A percentile compares a stretch with the other conserved stretches of the same genome.
These are phyloP conservation scores for Panagrolaimus sp. DNA, from an alignment of 1,140 invertebrate species.

Conservation along the genomic window DNA sequence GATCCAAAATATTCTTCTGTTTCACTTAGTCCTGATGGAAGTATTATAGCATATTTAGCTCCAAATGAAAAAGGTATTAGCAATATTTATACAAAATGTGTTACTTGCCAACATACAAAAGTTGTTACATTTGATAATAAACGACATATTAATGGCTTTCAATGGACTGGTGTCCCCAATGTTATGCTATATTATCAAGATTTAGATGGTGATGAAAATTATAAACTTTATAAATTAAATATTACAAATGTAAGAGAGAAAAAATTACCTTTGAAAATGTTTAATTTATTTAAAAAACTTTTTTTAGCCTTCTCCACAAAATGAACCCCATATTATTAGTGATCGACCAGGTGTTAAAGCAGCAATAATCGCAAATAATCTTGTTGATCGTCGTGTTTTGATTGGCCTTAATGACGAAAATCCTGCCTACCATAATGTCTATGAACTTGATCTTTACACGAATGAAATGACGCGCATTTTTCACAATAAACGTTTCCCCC, in stretches of 20 bases:
- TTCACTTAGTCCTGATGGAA: slow-evolving; percentile 40
- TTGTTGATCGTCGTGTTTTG: slow-evolving; percentile 31
- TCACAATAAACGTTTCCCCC: slow-evolving; percentile 43
- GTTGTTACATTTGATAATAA: slow-evolving; percentile 48
- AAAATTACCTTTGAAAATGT: neutral
- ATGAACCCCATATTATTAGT: slow-evolving; percentile 41
- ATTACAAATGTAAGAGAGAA: slow-evolving; percentile 37
- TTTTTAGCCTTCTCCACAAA: slow-evolving; percentile 46
- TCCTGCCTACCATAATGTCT: slow-evolving; percentile 44
- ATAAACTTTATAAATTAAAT: slow-evolving; percentile 41
- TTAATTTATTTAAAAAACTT: neutral
- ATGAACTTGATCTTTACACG: slow-evolving; percentile 42
- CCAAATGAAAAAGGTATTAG: slow-evolving; percentile 46
- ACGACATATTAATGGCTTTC: slow-evolving; percentile 41
- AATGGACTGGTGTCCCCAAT: slow-evolving; percentile 48
- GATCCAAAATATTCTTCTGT: slow-evolving; percentile 48
- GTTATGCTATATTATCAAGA: slow-evolving; percentile 42
- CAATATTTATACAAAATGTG: slow-evolving; percentile 43
- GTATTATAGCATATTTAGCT: slow-evolving; percentile 40
- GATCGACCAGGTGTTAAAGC: slow-evolving; percentile 45
- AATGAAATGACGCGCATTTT: slow-evolving; percentile 47
- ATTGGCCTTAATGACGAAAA: slow-evolving; percentile 49
- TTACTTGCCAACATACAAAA: slow-evolving; percentile 43
- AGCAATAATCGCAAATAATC: slow-evolving; percentile 45
- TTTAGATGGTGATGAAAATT: slow-evolving; percentile 47